Conservation (phyloP, 1,140 invertebrate species). For the Helicoverpa armigera region DNA sequence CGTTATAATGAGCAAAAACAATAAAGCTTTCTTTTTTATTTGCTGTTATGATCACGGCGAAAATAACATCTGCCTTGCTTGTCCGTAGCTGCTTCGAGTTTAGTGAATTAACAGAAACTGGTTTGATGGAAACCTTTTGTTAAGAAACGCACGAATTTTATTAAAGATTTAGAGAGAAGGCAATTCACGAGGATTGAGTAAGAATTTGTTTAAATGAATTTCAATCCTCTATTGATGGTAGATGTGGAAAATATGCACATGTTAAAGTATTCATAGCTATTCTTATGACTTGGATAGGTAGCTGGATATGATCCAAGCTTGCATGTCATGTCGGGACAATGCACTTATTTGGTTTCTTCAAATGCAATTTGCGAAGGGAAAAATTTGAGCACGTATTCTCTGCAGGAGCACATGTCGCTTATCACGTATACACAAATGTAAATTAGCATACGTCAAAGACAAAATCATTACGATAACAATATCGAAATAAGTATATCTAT, state of each 20-base stretch:
- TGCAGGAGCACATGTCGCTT: constrained; percentile 19
- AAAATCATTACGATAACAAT: constrained; percentile 45
- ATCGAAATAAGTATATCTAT: constrained; percentile 18
- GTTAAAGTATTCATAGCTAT: constrained; percentile 19
- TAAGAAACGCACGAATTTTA: constrained; percentile 43
- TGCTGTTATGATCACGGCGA: constrained; percentile 39
- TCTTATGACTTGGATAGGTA: background rate
- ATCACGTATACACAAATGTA: constrained; percentile 39
- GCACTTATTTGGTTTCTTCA: background rate
- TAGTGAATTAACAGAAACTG: constrained; percentile 55
- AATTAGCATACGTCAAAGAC: constrained; percentile 40
- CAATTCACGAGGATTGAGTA: constrained; percentile 3
- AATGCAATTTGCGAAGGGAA: background rate
- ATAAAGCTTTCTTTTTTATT: constrained; percentile 24
- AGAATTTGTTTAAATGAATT: constrained; percentile 34
- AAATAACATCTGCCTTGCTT: constrained; percentile 59
- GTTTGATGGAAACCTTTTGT: constrained; percentile 58
- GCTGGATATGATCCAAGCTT: constrained; percentile 13
- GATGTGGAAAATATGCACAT: constrained; percentile 24
- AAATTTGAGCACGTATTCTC: background rate
- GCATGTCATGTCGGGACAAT: background rate
- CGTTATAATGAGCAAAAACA: constrained; percentile 47
- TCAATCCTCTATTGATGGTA: constrained; percentile 19
- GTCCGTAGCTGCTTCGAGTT: constrained; percentile 43
- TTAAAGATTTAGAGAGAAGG: constrained; percentile 3